Evolutionary conservation across 2,888 invertebrate genomes (phyloP).

Genomic region (Crematogaster levior): DNA sequence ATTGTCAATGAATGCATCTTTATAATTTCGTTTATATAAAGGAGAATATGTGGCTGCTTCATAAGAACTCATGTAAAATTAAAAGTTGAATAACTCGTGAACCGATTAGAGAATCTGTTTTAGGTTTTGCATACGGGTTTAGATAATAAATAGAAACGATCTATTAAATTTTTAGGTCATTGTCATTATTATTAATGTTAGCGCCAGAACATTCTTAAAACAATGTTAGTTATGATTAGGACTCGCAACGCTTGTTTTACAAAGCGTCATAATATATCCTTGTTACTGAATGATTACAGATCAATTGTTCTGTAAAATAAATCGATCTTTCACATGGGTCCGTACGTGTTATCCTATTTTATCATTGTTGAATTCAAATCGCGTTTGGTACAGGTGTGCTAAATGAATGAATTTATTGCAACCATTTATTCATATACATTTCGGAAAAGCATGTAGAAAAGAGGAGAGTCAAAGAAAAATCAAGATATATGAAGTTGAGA

Average conservation of each 20-base stretch:
- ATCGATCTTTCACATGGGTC: neutral
- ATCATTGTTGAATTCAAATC: neutral
- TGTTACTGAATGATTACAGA: neutral
- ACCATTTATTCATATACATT: neutral
- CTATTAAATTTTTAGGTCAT: no score
- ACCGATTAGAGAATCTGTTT: no score
- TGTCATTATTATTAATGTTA: no score
- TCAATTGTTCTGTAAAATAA: neutral
- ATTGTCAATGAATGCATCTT: no score
- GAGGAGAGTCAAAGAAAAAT: neutral
- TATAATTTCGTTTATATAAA: no score
- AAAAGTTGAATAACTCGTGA: no score
- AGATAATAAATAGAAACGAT: no score
- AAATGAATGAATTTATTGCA: constrained; percentile 27
- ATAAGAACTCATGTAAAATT: no score
- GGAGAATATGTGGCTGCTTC: no score
- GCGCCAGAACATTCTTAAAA: no score
- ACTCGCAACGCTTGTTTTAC: neutral
- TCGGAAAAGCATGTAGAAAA: neutral
- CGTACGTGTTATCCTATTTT: neutral
- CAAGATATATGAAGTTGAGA: neutral
- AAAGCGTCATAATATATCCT: neutral
- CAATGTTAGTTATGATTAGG: neutral
- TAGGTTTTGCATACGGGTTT: no score
- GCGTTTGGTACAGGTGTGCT: neutral